A percentile compares a stretch with the other conserved stretches of the same genome.
These are phyloP conservation scores for Phyllostomus hastatus DNA, from an alignment of 2,113 vertebrate genomes.

Conservation along the genomic window DNA sequence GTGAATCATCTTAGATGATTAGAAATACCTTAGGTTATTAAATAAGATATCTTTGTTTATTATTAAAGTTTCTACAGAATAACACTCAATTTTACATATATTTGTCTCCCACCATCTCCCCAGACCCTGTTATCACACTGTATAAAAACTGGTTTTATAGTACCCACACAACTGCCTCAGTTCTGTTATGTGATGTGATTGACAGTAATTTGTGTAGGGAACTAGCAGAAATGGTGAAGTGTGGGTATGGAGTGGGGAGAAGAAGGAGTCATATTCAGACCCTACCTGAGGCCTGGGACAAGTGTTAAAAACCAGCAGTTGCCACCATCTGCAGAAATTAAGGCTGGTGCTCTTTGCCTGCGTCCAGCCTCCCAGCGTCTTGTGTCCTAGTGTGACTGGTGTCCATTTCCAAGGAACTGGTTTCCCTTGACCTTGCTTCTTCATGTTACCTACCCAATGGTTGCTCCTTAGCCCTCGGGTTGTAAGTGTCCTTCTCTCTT, in stretches of 20 bases:
- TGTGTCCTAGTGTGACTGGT: neutral
- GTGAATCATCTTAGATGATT: neutral
- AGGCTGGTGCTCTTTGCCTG: neutral
- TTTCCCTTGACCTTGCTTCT: neutral
- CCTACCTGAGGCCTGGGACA: neutral
- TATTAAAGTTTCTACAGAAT: neutral
- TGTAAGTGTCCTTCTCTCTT: neutral
- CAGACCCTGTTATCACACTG: neutral
- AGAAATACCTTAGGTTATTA: conserved; percentile 1
- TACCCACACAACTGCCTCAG: neutral
- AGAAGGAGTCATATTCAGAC: neutral
- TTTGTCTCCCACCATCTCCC: neutral
- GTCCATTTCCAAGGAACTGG: neutral
- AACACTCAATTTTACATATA: neutral
- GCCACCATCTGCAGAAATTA: neutral
- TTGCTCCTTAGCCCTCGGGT: neutral
- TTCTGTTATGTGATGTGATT: neutral
- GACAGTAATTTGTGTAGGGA: neutral
- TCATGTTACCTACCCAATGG: neutral
- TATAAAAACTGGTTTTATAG: neutral
- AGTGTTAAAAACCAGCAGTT: neutral
- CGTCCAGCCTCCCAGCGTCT: no score
- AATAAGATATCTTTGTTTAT: neutral
- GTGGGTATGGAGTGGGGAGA: neutral
- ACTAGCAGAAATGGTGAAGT: neutral